Conservation (phyloP, 2,797 vertebrate species). For the Schizopygopsis malacanthus region DNA sequence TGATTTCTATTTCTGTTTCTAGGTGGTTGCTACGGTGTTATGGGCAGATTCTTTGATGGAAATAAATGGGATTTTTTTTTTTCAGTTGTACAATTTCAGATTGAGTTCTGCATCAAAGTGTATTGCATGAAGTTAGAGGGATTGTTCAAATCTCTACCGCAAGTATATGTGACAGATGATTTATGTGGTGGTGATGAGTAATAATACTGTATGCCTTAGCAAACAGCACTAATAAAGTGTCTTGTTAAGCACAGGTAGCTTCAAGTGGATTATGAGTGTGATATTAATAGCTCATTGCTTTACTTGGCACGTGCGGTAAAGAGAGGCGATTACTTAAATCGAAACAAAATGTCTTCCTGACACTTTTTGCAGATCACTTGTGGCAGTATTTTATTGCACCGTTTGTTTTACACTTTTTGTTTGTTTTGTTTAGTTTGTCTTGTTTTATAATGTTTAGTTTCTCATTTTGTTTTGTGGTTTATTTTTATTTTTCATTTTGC, state of each 20-base stretch:
- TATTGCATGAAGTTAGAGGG: not conserved
- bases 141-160: not conserved
- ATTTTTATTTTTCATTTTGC: not conserved
- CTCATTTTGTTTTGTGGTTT: not conserved
- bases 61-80: not conserved
- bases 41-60: not conserved
- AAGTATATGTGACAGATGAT: not conserved
- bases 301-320: not conserved
- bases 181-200: not conserved
- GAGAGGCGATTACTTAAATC: not conserved
- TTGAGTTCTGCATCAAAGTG: not conserved
- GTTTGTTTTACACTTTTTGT: not conserved
- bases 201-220: not conserved
- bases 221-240: not conserved
- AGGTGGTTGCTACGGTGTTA: not conserved
- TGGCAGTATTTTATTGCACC: not conserved
- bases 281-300: constrained; percentile 23
- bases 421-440: no score
- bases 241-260: not conserved
- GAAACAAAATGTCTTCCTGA: not conserved
- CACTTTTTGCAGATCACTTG: not conserved
- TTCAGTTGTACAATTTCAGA: not conserved
- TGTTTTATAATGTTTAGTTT: not conserved
- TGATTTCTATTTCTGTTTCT: not conserved
- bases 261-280: not conserved